Percentiles rank a stretch among this genome's conserved stretches.
These are phyloP conservation scores for Parazoanthus darwini DNA, from an alignment of 92 coral and sea anemone genomes.

Conservation along the genomic window DNA sequence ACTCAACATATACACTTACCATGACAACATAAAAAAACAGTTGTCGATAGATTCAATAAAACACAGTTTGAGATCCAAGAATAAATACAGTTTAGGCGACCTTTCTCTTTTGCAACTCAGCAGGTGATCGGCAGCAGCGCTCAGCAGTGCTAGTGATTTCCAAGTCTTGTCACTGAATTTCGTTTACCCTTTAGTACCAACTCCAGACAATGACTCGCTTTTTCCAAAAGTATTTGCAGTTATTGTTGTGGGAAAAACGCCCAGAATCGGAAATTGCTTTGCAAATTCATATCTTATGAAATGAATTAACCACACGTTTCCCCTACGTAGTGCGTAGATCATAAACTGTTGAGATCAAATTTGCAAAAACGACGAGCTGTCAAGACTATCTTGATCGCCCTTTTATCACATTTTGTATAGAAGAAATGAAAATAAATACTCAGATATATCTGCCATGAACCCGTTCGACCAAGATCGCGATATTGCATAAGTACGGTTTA, in stretches of 20 bases:
- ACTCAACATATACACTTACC: conserved; percentile 11
- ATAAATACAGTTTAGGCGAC: background rate
- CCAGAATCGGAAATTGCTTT: conserved; percentile 24
- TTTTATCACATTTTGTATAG: background rate
- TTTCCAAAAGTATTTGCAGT: background rate
- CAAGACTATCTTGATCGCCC: background rate
- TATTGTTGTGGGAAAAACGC: background rate
- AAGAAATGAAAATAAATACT: background rate
- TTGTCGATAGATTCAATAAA: background rate
- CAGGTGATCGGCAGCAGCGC: background rate
- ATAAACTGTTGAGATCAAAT: background rate
- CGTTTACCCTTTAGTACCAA: background rate
- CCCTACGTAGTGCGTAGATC: no score
- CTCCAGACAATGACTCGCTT: background rate
- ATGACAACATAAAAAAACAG: conserved; percentile 32
- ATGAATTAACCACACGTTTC: background rate
- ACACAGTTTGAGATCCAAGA: conserved; percentile 6
- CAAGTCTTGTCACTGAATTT: background rate
- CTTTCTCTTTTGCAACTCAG: background rate
- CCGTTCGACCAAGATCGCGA: background rate
- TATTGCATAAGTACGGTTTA: background rate
- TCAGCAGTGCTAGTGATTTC: no score
- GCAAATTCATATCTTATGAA: background rate
- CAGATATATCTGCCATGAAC: background rate
- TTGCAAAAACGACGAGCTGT: background rate